phyloP scores from a whole-genome alignment of 1,140 invertebrate genomes.

The Drosophila micromelanica region DNA sequence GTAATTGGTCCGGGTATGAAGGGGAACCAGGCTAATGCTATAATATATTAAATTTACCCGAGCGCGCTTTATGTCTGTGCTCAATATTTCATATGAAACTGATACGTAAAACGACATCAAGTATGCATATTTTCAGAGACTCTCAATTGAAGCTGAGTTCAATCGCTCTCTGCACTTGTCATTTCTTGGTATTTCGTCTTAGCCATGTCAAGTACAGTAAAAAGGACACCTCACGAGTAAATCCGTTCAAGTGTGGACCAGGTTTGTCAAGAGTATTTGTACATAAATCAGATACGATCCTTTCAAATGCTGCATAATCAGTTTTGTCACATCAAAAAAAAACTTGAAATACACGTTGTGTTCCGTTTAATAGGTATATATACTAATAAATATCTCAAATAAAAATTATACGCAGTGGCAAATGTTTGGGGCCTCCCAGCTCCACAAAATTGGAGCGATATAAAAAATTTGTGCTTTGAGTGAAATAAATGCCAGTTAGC shows the following conservation, averaged over 20 bases:
- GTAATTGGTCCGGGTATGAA: constrained; percentile 50
- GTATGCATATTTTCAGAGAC: constrained; percentile 75
- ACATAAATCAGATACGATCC: neutral
- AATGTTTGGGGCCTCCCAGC: constrained; percentile 1
- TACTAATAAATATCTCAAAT: constrained; percentile 12
- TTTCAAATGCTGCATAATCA: neutral
- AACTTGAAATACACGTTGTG: neutral
- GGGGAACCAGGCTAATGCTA: constrained; percentile 36
- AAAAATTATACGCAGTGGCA: constrained; percentile 31
- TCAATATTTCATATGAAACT: constrained; percentile 10
- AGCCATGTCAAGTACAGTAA: constrained; percentile 3
- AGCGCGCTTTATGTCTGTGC: constrained; percentile 20
- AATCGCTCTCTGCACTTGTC: no score
- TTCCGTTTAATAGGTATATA: constrained; percentile 6
- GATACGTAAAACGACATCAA: constrained; percentile 51
- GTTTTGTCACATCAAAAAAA: neutral
- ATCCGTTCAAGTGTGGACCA: neutral
- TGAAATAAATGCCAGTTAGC: constrained; percentile 51
- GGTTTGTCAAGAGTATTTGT: neutral
- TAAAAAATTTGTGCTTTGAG: constrained; percentile 24
- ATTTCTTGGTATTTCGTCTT: no score
- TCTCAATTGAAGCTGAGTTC: no score
- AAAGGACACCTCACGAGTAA: neutral
- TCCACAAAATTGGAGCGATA: constrained; percentile 24
- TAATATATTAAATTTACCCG: constrained; percentile 67